These are phyloP conservation scores for Poeciliopsis gracilis DNA, from an alignment of 2,797 vertebrate species.

Conservation along the genomic window DNA sequence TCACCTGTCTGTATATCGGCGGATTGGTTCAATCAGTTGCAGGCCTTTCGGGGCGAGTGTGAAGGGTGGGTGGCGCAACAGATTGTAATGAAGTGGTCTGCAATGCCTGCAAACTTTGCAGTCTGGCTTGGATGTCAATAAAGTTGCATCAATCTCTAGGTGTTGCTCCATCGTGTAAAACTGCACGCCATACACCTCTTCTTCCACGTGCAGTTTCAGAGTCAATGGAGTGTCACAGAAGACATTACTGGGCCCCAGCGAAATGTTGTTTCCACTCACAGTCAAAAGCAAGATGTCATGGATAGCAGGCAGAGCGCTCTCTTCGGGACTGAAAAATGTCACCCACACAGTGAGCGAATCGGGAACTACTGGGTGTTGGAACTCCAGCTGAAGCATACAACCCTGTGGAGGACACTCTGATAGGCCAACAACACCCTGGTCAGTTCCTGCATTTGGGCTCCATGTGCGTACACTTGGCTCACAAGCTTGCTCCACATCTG, in stretches of 20 bases:
- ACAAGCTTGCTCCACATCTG: conserved; percentile 96
- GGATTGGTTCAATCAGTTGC: conserved; percentile 82
- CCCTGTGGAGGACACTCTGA: conserved; percentile 93
- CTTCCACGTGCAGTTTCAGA: conserved; percentile 86
- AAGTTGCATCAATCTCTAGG: conserved; percentile 94
- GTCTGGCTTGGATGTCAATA: conserved; percentile 88
- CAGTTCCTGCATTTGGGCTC: conserved; percentile 91
- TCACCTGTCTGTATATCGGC: conserved; percentile 92
- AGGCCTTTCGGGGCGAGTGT: conserved; percentile 75
- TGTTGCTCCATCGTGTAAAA: conserved; percentile 97
- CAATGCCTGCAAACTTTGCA: conserved; percentile 84
- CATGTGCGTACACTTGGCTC: conserved; percentile 96
- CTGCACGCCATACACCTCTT: conserved; percentile 91
- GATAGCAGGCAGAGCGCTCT: conserved; percentile 90
- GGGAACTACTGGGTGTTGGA: conserved; percentile 86
- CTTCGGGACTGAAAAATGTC: conserved; percentile 91
- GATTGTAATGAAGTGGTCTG: conserved; percentile 87
- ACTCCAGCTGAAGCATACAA: conserved; percentile 96
- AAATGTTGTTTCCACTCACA: conserved; percentile 88
- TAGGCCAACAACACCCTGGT: conserved; percentile 82
- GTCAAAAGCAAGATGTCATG: conserved; percentile 93
- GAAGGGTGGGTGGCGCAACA: conserved; percentile 89
- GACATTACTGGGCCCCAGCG: conserved; percentile 91
- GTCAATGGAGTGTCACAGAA: conserved; percentile 95
- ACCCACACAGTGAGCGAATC: conserved; percentile 95